These are phyloP conservation scores for Netelia fuscicornis DNA, from an alignment of 2,888 invertebrate species.

Conservation along the genomic window DNA sequence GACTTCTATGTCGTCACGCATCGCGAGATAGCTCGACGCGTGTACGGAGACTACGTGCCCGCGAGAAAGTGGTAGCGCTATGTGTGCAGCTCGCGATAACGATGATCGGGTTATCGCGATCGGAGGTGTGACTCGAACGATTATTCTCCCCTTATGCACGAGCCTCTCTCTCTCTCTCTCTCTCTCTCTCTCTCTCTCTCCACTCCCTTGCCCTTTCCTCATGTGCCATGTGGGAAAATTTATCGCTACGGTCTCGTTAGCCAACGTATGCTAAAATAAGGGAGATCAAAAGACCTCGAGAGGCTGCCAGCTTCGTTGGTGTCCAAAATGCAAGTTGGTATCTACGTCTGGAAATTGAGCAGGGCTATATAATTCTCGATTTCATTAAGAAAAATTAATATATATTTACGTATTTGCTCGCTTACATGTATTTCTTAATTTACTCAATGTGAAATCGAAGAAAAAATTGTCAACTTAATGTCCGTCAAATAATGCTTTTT, in stretches of 20 bases:
- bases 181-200: slow-evolving; percentile 29
- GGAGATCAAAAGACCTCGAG: slow-evolving; percentile 32
- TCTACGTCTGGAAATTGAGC: neutral
- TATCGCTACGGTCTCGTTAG: slow-evolving; percentile 53
- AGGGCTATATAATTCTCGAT: neutral
- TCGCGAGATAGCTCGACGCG: slow-evolving; percentile 44
- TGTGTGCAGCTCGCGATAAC: slow-evolving; percentile 49
- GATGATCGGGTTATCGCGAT: slow-evolving; percentile 66
- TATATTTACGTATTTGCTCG: neutral
- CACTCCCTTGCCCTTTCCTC: slow-evolving; percentile 40
- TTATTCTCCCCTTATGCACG: slow-evolving; percentile 55
- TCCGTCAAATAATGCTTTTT: slow-evolving; percentile 27
- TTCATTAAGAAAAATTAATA: neutral
- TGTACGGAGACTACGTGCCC: neutral
- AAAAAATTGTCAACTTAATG: neutral
- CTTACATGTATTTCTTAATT: neutral
- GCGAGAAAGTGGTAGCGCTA: slow-evolving; percentile 27
- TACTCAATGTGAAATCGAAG: neutral
- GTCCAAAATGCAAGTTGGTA: slow-evolving; percentile 10
- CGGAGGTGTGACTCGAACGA: slow-evolving; percentile 54
- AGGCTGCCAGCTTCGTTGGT: slow-evolving; percentile 22
- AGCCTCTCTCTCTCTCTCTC: slow-evolving; percentile 4
- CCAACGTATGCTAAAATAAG: slow-evolving; percentile 25
- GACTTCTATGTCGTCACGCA: slow-evolving; percentile 47
- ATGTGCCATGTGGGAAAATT: slow-evolving; percentile 46